Conservation (phyloP, 2,888 invertebrate genomes). For the Diogma glabrata region DNA sequence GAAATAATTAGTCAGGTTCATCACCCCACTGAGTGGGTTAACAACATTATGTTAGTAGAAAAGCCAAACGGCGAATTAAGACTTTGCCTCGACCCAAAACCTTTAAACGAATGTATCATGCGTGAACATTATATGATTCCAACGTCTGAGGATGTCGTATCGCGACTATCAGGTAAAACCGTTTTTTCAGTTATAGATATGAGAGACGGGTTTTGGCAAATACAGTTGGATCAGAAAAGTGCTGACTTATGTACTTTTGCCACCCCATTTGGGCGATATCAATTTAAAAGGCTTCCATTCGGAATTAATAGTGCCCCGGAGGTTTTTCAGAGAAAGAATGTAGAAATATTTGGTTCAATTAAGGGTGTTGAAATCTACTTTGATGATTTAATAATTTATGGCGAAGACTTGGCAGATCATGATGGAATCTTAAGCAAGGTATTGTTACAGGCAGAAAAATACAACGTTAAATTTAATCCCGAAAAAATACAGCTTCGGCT, state of each 20-base stretch:
- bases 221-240: slow-evolving; percentile 14
- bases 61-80: slow-evolving; percentile 19
- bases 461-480: too few relatives aligned
- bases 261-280: slow-evolving; percentile 18
- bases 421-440: slow-evolving; percentile 11
- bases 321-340: slow-evolving; percentile 14
- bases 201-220: slow-evolving; percentile 18
- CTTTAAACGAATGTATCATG: slow-evolving; percentile 22
- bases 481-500: slow-evolving; percentile 12
- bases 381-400: slow-evolving; percentile 22
- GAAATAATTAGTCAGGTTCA: slow-evolving; percentile 19
- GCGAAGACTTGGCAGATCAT: slow-evolving; percentile 15
- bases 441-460: slow-evolving; percentile 10
- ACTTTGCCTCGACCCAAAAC: slow-evolving; percentile 21
- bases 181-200: slow-evolving; percentile 17
- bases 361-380: slow-evolving; percentile 19
- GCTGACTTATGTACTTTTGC: slow-evolving; percentile 19
- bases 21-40: slow-evolving; percentile 21
- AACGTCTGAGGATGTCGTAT: slow-evolving; percentile 20
- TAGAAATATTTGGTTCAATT: slow-evolving; percentile 11
- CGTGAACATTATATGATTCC: slow-evolving; percentile 23
- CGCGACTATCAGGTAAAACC: slow-evolving; percentile 13
- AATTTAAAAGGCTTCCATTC: slow-evolving; percentile 16
- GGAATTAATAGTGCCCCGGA: slow-evolving; percentile 14
- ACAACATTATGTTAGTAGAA: slow-evolving; percentile 20